A percentile compares a stretch with the other conserved stretches of the same genome.
phyloP scores from a whole-genome alignment of 1,140 invertebrate genomes.

The Drosophila parabipectinata region DNA sequence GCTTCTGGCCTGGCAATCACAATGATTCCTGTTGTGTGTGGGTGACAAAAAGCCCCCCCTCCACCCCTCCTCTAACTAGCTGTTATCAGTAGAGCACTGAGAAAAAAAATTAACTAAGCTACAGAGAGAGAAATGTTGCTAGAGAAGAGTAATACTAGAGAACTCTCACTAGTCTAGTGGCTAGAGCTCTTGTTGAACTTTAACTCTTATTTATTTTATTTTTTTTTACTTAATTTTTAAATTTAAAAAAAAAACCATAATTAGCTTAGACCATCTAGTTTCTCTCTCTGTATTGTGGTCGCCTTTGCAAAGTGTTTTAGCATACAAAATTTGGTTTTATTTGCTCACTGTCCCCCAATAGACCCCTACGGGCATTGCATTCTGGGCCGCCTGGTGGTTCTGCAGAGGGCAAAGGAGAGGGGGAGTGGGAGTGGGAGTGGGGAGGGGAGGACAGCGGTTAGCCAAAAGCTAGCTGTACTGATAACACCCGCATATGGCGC shows the following conservation, averaged over 20 bases:
- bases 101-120: background rate
- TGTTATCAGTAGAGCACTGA: slow-evolving; percentile 13
- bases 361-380: slow-evolving; percentile 6
- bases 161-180: too few relatives aligned
- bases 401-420: background rate
- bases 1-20: slow-evolving; percentile 10
- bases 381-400: slow-evolving; percentile 18
- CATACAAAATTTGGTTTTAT: slow-evolving; percentile 82
- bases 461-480: slow-evolving; percentile 75
- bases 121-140: background rate
- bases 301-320: slow-evolving; percentile 78
- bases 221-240: background rate
- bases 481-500: slow-evolving; percentile 76
- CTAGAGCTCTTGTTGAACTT: too few relatives aligned
- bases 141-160: background rate
- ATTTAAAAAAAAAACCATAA: background rate
- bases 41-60: slow-evolving; percentile 19
- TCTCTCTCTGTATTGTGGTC: background rate
- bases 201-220: too few relatives aligned
- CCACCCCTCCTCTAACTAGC: background rate
- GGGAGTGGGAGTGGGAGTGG: background rate
- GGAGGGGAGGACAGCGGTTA: slow-evolving; percentile 26
- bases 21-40: slow-evolving; percentile 59
- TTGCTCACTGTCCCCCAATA: slow-evolving; percentile 51
- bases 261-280: background rate